Evolutionary conservation across 2,888 invertebrate genomes (phyloP), one percentile per base, ranked within the genome.

Genomic region (Orgyia antiqua): DNA sequence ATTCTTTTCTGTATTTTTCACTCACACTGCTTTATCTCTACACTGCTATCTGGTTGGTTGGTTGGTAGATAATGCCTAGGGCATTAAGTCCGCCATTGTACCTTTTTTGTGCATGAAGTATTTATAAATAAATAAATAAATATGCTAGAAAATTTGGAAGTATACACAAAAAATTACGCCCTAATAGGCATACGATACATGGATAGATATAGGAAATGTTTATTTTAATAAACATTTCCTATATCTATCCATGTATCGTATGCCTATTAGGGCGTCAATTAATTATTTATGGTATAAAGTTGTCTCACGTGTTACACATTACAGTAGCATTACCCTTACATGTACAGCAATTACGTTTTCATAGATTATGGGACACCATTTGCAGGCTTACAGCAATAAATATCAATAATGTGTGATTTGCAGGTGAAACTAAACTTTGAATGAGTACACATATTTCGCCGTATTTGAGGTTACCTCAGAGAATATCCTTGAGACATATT

Each of bases 151-250:
- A n/a, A n/a, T n/a, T n/a, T n/a, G n/a, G n/a, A n/a, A n/a, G n/a
- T n/a, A n/a, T n/a, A n/a, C n/a, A n/a, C n/a, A n/a, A n/a, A n/a
- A n/a, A n/a, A n/a, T n/a, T n/a, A 64, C n/a, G 62, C 58, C 57
- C 58, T 52, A 51, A 34, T 45, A 36, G 42, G 45, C 45, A 30
- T 39, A 44, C 40, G 35, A 35, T 45, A 58, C 48, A 59, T 54
- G 58, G 44, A 43, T 53, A 58, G 66, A 69, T 68, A 67, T 65
- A 52, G 56, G 36, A 59, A 62, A 63, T 61, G 55, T 59, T n/a
- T n/a, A n/a, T n/a, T n/a, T n/a, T n/a, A n/a, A n/a, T n/a, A n/a
- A n/a, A 59, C 55, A 61, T 63, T 63, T 59, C 36, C 56, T 51
- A 65, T 68, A 69, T 69, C 66, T 58, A 53, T 43, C 44, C 58